phyloP scores from a whole-genome alignment of 2,797 vertebrate species.

The Syndactyla subalaris region DNA sequence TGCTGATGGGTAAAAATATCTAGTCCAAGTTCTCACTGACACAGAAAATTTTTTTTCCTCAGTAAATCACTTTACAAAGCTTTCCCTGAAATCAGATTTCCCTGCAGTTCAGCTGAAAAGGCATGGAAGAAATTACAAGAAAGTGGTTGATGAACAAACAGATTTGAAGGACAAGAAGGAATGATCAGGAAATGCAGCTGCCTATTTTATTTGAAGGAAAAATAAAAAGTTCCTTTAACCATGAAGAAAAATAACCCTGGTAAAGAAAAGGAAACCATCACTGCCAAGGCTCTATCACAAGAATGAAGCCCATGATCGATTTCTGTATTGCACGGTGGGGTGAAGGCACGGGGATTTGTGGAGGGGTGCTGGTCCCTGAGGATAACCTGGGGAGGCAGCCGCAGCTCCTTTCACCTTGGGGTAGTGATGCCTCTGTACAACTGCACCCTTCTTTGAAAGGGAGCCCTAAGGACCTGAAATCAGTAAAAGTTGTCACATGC shows the following conservation, averaged over 20 bases:
- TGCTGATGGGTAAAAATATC: neutral
- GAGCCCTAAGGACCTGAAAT: neutral
- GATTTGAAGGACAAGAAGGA: neutral
- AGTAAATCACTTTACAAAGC: neutral
- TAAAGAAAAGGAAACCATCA: neutral
- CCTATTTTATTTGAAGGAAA: constrained; percentile 1
- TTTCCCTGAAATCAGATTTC: neutral
- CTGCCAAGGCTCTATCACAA: neutral
- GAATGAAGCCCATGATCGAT: neutral
- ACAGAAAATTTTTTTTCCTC: neutral
- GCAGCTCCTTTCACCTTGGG: neutral
- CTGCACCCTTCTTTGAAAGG: neutral
- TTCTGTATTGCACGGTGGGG: neutral
- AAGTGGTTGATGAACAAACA: neutral
- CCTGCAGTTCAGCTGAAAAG: neutral
- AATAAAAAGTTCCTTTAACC: neutral
- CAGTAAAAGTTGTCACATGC: neutral
- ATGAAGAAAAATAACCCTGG: neutral
- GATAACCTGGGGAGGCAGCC: neutral
- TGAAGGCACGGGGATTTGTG: neutral
- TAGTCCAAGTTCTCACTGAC: neutral
- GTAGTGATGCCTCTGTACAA: neutral
- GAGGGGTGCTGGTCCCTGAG: neutral
- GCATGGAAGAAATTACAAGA: neutral
- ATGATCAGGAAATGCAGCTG: neutral